Evolutionary conservation across 2,797 vertebrate genomes (phyloP), one percentile per base, ranked within the genome.

Genomic region (Ptychobarbus kaznakovi): DNA sequence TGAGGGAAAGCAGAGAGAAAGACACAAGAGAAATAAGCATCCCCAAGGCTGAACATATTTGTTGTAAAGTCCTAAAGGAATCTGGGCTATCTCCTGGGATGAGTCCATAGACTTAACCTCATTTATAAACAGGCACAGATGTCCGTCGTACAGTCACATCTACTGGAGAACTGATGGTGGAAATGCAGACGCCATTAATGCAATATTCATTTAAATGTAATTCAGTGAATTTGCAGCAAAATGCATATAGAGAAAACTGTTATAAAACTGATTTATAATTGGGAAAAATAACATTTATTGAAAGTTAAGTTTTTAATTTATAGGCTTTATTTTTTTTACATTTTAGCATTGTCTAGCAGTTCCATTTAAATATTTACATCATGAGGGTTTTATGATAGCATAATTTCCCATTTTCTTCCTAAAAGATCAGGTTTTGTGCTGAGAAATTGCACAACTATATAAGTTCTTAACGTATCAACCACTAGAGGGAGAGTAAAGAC

Each of bases 1-100:
- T 38, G 88, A 88, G 87, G 51, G 80, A 72, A 87, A 63, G 69
- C 32, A 82, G 35, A 76, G 56, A 22, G 65, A 20, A 70, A 70
- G 16, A 84, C 51, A 25, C 18, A 35, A 9, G 61, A 80, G 58
- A 66, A 46, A 66, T 46, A 65, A 66, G 42, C 18, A 80, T 80
- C 78, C 78, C 78, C 15, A 49, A 80, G 28, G 78, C 42, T 80
- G 40, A 65, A 32, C 40, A 25, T 25, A 66, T 76, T 56, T 15
- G n/a, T 18, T 18, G 3, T 38, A 32, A 32, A 80, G 44, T 80
- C 78, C 78, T 68, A 80, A 68, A 80, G 44, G 63, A 80, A 38
- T 68, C 78, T 11, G 28, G 18, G 46, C 18, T 65, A 51, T 88
- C 80, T 80, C 69, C 78, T 53, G 81, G 73, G 79, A 46, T 2